Evolutionary conservation across 2,797 vertebrate genomes (phyloP), one percentile per base, ranked within the genome.

Genomic region (Garrulus glandarius): DNA sequence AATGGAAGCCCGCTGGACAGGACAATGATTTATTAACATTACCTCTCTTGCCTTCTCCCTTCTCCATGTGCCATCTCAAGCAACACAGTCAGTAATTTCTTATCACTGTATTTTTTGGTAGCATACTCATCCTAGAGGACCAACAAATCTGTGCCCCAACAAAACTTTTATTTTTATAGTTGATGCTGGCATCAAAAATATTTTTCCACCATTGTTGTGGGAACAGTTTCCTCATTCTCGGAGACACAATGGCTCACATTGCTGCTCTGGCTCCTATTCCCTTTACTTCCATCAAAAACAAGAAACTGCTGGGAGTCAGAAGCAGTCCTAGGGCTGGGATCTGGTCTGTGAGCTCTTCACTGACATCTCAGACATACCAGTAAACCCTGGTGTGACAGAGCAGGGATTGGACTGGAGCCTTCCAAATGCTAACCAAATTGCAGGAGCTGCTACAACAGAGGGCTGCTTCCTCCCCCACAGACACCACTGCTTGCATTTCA

Each of bases 1-100:
- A 97, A 97, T 96, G 96, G 97, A 96, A 76, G 79, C 79, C 84
- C 4, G 3, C 90, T 93, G 96, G 96, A 96, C 95, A 97, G 96
- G 95, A 77, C 94, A 95, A 86, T 67, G 24, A 97, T 96, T 95
- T 97, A 97, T 92, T 93, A 93, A 75, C 55, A 34, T 96, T 96
- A 95, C 84, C 63, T 89, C 71, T 92, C 82, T 41, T 81, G 84
- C 86, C 81, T 93, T 91, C 41, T 20, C 32, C 36, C 8, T 22
- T 74, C 36, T 67, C 46, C 22, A 20, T 47, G 32, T 3, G 10
- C 69, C 32, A 27, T n/a, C 50, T 50, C 15, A 44, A 76, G 72
- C 34, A 81, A 84, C 34, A 67, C 36, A 21, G 22, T 36, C 80
- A 72, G 41, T 46, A 56, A 74, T 91, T 91, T 97, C 96, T 97